Evolutionary conservation across 2,797 vertebrate genomes (phyloP), one percentile per base, ranked within the genome.

Genomic region (Macropodus opercularis): DNA sequence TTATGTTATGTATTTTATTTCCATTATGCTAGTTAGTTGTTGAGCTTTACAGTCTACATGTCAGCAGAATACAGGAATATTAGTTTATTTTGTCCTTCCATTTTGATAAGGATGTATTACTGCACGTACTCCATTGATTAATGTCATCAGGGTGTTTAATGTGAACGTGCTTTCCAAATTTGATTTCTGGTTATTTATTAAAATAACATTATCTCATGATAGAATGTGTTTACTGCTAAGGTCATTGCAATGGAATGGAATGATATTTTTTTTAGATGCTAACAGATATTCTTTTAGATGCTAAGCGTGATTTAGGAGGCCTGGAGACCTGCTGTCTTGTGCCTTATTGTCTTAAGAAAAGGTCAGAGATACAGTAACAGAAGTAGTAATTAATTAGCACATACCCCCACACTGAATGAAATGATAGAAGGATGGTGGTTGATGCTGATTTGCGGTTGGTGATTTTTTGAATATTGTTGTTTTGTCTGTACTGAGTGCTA

Each of bases 311-410:
- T 11, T 26, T 3, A 48, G 31, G 9, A 31, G 4, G 17, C 17
- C 36, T 18, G 12, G 44, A 46, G 36, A 49, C 22, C 21, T 54
- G 24, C 10, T 18, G 51, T 47, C 40, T 9, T 0, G 1, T 39
- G 34, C 24, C 11, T 32, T 18, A 15, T 50, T 13, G 22, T 69
- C 43, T 64, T 47, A 35, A 4, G 43, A 53, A 19, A 73, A 74
- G 72, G 52, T 76, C 59, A n/a, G n/a, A n/a, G n/a, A n/a, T 78
- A 26, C 51, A 23, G 51, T 65, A 35, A 26, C 32, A 44, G 41
- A 38, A 24, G 1, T 0, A 63, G 2, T 36, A 19, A 66, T 77
- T 55, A 18, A 62, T 65, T 22, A 51, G 27, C 13, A 61, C 23
- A 56, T 27, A 3, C 2, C 12, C 44, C 8, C 14, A 23, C 50